phyloP scores from a whole-genome alignment of 2,113 vertebrate genomes.

The Python bivittatus region DNA sequence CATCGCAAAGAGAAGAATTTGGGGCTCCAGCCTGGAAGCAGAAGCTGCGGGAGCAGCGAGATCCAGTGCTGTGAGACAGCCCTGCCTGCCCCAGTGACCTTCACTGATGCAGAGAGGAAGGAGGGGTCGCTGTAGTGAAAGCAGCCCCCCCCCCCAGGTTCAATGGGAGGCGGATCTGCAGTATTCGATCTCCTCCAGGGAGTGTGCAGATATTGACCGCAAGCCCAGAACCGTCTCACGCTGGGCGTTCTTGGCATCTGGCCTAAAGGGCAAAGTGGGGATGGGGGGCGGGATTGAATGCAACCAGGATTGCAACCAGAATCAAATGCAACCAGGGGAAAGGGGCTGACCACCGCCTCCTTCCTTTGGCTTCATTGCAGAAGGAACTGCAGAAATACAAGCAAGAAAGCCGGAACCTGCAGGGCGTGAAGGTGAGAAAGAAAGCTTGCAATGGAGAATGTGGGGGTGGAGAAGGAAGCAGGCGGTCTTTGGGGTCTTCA shows the following conservation, averaged over 20 bases:
- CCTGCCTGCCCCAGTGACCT: not conserved
- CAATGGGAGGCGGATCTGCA: too few relatives aligned
- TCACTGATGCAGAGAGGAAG: not conserved
- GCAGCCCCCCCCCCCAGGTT: too few relatives aligned
- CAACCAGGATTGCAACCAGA: too few relatives aligned
- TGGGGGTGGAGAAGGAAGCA: too few relatives aligned
- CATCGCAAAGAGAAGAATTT: not conserved
- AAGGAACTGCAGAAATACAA: conserved; percentile 90
- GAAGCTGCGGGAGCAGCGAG: not conserved
- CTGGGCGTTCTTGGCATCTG: not conserved
- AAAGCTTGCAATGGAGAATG: not conserved
- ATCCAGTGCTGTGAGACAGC: not conserved
- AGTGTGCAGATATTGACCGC: not conserved
- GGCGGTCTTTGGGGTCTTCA: not conserved
- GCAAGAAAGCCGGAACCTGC: conserved; percentile 90
- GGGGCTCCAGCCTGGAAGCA: not conserved
- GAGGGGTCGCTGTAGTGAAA: not conserved
- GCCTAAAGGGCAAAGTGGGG: not conserved
- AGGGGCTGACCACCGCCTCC: conserved; percentile 48
- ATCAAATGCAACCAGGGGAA: not conserved
- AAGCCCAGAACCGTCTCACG: not conserved
- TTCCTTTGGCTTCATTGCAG: conserved; percentile 73
- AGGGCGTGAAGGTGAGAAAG: conserved; percentile 89
- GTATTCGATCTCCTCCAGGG: not conserved
- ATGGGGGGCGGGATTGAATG: not conserved